Percentiles rank a stretch among this genome's conserved stretches.
Conservation (phyloP, 2,888 invertebrate species). For the Lasioglossum leucozonium region DNA sequence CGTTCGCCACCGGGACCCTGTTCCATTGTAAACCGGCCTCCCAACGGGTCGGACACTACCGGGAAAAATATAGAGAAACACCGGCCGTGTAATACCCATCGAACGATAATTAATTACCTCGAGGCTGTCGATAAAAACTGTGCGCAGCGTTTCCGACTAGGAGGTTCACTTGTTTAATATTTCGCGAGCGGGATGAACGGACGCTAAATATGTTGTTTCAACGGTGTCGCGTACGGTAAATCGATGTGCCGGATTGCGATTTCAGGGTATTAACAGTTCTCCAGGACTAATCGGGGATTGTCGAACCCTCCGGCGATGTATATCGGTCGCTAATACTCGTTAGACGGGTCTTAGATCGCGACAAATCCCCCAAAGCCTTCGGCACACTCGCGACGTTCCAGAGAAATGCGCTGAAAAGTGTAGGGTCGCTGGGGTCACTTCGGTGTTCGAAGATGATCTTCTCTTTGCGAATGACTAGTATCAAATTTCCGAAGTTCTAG, state of each 20-base stretch:
- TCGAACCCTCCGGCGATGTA: neutral
- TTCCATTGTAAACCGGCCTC: conserved; percentile 26
- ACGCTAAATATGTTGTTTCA: neutral
- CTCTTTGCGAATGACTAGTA: neutral
- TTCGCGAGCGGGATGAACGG: neutral
- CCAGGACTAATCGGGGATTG: conserved; percentile 3
- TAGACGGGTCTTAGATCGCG: neutral
- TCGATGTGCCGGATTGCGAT: neutral
- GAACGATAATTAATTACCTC: conserved; percentile 54
- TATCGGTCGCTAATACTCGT: conserved; percentile 3
- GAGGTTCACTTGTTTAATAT: conserved; percentile 7
- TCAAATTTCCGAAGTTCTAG: no score
- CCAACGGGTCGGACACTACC: conserved; percentile 7
- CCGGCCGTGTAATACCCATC: conserved; percentile 48
- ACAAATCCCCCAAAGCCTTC: neutral
- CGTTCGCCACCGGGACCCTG: conserved; percentile 28
- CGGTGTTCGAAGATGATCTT: neutral
- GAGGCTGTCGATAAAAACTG: conserved; percentile 57
- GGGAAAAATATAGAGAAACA: neutral
- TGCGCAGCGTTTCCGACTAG: conserved; percentile 1
- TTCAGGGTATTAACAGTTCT: conserved; percentile 3
- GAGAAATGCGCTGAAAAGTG: neutral
- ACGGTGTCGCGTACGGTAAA: neutral
- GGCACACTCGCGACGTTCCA: neutral
- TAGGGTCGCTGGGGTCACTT: neutral